These are phyloP conservation scores for Ailuropoda melanoleuca DNA, from an alignment of 2,113 vertebrate species.

Conservation along the genomic window DNA sequence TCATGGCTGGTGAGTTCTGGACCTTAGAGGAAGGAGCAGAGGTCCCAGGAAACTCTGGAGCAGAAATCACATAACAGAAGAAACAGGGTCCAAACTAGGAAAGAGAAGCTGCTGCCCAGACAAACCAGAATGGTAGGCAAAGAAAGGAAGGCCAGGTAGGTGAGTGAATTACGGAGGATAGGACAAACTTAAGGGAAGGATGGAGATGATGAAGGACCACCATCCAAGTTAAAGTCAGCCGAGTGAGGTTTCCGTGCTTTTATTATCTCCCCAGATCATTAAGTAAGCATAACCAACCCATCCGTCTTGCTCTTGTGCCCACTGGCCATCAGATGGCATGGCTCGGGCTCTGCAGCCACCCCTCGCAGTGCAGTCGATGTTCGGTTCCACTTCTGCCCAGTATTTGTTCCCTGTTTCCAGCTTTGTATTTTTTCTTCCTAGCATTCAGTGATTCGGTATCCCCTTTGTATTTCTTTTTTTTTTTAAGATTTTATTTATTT, in stretches of 20 bases:
- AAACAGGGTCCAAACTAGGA: background rate
- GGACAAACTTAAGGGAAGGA: background rate
- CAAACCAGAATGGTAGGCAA: background rate
- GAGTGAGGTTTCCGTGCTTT: background rate
- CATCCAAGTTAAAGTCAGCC: background rate
- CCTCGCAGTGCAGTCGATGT: background rate
- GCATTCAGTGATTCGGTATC: too few species aligned
- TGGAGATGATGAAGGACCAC: background rate
- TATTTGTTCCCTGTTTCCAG: background rate
- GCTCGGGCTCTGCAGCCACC: background rate
- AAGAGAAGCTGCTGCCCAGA: background rate
- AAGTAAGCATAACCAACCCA: background rate
- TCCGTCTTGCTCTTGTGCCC: background rate
- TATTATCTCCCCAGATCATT: background rate
- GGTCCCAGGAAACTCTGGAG: background rate
- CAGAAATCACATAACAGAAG: constrained; percentile 7
- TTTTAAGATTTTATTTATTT: too few species aligned
- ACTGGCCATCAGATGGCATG: background rate
- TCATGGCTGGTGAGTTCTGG: background rate
- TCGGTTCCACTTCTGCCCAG: background rate
- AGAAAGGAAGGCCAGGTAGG: background rate
- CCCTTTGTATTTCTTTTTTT: background rate
- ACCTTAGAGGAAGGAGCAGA: background rate
- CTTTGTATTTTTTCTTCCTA: background rate
- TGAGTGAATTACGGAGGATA: background rate